Base-by-base conservation (phyloP, 1,140 invertebrate species). In the Drosophila lacteicornis region DNA sequence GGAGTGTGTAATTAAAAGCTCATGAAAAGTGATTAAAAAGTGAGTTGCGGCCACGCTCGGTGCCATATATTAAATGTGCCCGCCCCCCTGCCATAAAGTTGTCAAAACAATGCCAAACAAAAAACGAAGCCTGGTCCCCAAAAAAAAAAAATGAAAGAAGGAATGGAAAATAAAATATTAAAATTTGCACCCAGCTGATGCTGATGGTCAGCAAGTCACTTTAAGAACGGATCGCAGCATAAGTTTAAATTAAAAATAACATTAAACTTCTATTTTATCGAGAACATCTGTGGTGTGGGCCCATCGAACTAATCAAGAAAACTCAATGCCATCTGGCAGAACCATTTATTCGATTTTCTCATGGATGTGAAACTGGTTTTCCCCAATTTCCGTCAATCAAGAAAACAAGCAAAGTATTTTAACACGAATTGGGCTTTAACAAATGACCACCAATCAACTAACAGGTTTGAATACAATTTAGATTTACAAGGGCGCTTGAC, bases 21-120 rank as follows among this genome's bases (percentile, higher is more conserved):
- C 83, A 86, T 86, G 83, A 86, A 86, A 86, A 86, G 83, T 86
- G 83, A 86, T 86, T 86, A 86, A 86, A 86, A 86, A 86, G 84
- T 86, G 82, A 86, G 85, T 82, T 86, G 83, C 63, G 78, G 82
- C 78, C 60, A 40, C 63, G 76, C 66, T 66, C 65, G 61, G 67
- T 57, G 63, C 61, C 77, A 79, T 87, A 71, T 85, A 87, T 82
- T 82, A 87, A 85, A 85, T 82, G 76, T 68, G 80, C 47, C 75
- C 55, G 43, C 47, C 40, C 40, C 45, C 19, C n/a, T 36, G 33
- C 75, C 65, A 86, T 73, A 86, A 85, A 85, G 80, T 87, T 85
- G 75, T 87, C 82, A 82, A 86, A 86, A 79, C 78, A 84, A 78
- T 82, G 75, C 53, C 36, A 15, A 63, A 63, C 63, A 60, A 74